Evolutionary conservation across 2,113 vertebrate species (phyloP).

Genomic region (Rhabdomys dilectus): DNA sequence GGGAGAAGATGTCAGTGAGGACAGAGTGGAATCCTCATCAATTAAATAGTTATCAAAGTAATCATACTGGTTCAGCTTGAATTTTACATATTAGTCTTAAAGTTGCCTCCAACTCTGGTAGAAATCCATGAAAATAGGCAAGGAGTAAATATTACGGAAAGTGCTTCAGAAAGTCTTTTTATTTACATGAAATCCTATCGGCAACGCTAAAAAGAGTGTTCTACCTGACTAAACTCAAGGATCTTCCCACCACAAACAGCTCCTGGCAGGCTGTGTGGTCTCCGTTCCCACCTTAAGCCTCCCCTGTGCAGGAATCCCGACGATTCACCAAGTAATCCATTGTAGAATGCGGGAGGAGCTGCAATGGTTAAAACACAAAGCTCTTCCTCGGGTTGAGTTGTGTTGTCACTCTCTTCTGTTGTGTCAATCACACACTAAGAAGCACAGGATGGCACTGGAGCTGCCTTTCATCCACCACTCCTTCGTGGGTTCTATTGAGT

Average conservation of each 20-base stretch:
- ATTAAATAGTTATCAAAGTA: neutral
- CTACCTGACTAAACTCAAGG: neutral
- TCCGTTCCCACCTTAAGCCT: neutral
- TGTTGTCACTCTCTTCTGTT: slow-evolving; percentile 7
- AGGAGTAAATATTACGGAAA: neutral
- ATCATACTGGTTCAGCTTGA: neutral
- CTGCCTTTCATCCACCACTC: slow-evolving; percentile 68
- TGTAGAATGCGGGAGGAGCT: neutral
- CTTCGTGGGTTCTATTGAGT: slow-evolving; percentile 70
- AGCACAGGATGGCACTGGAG: neutral
- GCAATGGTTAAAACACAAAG: neutral
- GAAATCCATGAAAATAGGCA: neutral
- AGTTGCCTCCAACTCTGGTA: neutral
- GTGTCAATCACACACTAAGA: slow-evolving; percentile 60
- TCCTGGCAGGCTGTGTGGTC: neutral
- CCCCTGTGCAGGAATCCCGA: neutral
- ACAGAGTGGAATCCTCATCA: neutral
- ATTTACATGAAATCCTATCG: neutral
- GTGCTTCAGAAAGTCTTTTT: neutral
- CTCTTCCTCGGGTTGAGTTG: slow-evolving; percentile 2
- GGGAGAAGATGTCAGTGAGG: neutral
- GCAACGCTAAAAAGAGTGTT: neutral
- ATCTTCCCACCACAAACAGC: neutral
- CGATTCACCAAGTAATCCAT: neutral
- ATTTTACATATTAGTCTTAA: neutral